Evolutionary conservation across 2,888 invertebrate species (phyloP), one percentile per base, ranked within the genome.

Genomic region (Drosophila kanekoi): DNA sequence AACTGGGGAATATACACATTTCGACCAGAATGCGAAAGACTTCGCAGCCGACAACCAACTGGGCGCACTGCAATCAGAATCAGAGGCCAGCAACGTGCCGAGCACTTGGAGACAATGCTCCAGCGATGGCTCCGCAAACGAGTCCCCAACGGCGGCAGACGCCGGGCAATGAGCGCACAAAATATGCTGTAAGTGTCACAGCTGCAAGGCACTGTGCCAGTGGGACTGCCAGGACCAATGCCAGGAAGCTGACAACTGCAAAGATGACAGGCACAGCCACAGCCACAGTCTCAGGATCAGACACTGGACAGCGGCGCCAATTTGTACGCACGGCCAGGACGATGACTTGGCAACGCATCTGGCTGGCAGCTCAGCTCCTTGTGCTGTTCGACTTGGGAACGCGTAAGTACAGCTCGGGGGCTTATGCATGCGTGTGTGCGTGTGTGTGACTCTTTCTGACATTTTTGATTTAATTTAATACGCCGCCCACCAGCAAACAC

Each of bases 181-280:
- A 76, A 80, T 76, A 71, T 68, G 71, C 82, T 82, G 78, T 76
- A 84, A 85, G 76, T 86, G 86, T 83, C 86, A 79, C 70, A 74
- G 79, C 81, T 67, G 83, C 77, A 61, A 84, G 81, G 72, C 81
- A 81, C 83, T 83, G 83, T 59, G 87, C 83, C 83, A 86, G 64
- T 64, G 83, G 86, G 86, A 81, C 67, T 53, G 74, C 58, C 62
- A 10, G 47, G 47, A n/a, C 54, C 20, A 63, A 56, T 48, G 45
- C 51, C 40, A 58, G 47, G 52, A 49, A 37, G 66, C 48, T 57
- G 69, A 54, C 83, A 76, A 76, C 75, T 41, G 59, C 69, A 64
- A 72, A 72, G 67, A 77, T 67, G 82, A 69, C 70, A 68, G 44
- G 37, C 18, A 28, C 11, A 54, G 43, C 13, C 16, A 1, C 52